Conservation (phyloP, 2,888 invertebrate genomes). For the Drosophila lutescens region DNA sequence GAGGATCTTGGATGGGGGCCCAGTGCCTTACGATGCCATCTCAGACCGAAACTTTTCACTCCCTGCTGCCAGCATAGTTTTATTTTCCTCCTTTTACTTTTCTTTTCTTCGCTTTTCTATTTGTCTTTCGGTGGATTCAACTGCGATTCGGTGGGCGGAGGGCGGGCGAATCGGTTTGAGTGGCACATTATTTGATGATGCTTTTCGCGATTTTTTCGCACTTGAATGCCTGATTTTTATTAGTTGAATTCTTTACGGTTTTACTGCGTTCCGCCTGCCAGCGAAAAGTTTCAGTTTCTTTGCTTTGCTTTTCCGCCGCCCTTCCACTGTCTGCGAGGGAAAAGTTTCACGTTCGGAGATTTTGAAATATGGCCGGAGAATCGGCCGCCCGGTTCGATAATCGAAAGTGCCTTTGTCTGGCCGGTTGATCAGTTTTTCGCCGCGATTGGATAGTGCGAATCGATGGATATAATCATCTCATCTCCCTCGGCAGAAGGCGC, state of each 20-base stretch:
- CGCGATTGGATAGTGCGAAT: conserved; percentile 2
- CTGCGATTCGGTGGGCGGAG: conserved; percentile 23
- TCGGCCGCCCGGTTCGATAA: conserved; percentile 23
- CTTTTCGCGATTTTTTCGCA: conserved; percentile 84
- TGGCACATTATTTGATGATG: conserved; percentile 82
- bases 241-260: conserved; percentile 84
- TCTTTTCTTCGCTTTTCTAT: conserved; percentile 71
- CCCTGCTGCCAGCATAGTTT: conserved; percentile 64
- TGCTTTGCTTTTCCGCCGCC: conserved; percentile 42
- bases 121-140: conserved; percentile 67
- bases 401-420: conserved; percentile 40
- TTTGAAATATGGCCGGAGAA: conserved; percentile 70
- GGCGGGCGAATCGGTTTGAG: conserved; percentile 71
- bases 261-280: conserved; percentile 39
- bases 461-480: conserved; percentile 13
- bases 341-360: conserved; percentile 60
- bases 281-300: conserved; percentile 71
- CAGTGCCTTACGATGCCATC: conserved; percentile 26
- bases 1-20: background rate
- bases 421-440: conserved; percentile 40
- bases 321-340: conserved; percentile 5
- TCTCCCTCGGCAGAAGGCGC: conserved; percentile 11
- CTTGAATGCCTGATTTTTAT: conserved; percentile 84
- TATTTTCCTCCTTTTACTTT: conserved; percentile 62
- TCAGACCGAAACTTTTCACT: conserved; percentile 42